Conservation (phyloP, 2,888 invertebrate genomes). For the Orthosia incerta region DNA sequence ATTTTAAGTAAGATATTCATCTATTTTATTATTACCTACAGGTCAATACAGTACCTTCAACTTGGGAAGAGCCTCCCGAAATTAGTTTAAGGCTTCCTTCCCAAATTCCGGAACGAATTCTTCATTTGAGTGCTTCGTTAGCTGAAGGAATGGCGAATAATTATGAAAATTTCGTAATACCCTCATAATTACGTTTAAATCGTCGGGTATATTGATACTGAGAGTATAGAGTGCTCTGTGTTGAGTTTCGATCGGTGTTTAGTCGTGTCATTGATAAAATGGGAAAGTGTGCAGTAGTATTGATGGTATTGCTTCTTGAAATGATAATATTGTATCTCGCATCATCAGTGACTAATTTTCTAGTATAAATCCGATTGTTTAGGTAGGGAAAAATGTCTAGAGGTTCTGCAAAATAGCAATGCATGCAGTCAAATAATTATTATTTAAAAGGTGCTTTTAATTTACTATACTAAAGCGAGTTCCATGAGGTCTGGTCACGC, state of each 20-base stretch:
- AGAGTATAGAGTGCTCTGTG: not conserved
- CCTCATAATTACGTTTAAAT: conserved; percentile 61
- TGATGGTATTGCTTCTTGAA: not conserved
- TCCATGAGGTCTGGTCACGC: no score
- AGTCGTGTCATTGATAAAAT: conserved; percentile 5
- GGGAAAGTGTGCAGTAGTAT: not conserved
- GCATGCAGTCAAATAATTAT: no score
- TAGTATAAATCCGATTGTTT: no score
- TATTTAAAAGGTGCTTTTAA: no score
- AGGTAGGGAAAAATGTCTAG: no score
- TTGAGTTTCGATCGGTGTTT: conserved; percentile 17
- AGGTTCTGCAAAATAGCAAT: not conserved
- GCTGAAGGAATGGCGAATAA: conserved; percentile 63
- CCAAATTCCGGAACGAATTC: conserved; percentile 66
- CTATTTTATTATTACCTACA: conserved; percentile 39
- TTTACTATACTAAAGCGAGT: no score
- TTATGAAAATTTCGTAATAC: conserved; percentile 68
- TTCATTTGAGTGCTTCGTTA: conserved; percentile 67
- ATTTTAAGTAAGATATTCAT: not conserved
- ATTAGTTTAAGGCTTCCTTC: conserved; percentile 65
- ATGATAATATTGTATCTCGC: not conserved
- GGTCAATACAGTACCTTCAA: conserved; percentile 39
- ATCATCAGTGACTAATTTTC: not conserved
- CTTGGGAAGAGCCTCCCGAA: conserved; percentile 30
- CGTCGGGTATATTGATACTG: conserved; percentile 39